Base-by-base conservation (phyloP, 2,888 invertebrate species). In the Plagiodera versicolora region DNA sequence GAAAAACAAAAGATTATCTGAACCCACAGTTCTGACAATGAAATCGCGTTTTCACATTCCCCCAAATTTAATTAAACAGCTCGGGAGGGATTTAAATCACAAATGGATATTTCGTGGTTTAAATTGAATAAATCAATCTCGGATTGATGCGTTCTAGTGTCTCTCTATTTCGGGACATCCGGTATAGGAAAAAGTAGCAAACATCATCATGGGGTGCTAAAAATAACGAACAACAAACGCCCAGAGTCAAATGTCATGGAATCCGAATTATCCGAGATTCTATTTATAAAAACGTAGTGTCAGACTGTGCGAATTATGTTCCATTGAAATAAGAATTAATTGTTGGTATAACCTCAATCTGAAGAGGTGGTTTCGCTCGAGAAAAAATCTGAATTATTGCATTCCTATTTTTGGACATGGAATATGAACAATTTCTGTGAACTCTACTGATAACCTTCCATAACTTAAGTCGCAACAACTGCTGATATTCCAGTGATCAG, bases 241-340 rank as follows among this genome's bases (percentile, higher is more conserved):
- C 8, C 32, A 60, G 66, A 67, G 69, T 70, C 70, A 70, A 68
- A 69, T 70, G 70, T 70, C 70, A 70, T 55, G 65, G 56, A 57
- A 61, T 61, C 58, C 35, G 62, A 56, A 66, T 66, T 68, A 67
- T 65, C 64, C 67, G 63, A 68, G 53, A 53, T 48, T 56, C 65
- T 70, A 68, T 70, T 68, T 67, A 66, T 70, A 70, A 68, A 68
- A 58, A 64, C 57, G 60, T 58, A 48, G 52, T 48, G 4, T n/a
- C 14, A 39, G n/a, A 3, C n/a, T 39, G 14, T n/a, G 39, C 14
- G 39, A 11, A 14, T 3, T 14, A 11, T 14, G 39, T 14, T 39
- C 39, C 3, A n/a, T 39, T 2, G 11, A 32, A 32, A 32, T 32
- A 28, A 28, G 28, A n/a, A n/a, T n/a, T n/a, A n/a, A n/a, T n/a